A percentile compares a stretch with the other conserved stretches of the same genome.
Conservation (phyloP, 2,888 invertebrate genomes). For the Diploptera punctata region DNA sequence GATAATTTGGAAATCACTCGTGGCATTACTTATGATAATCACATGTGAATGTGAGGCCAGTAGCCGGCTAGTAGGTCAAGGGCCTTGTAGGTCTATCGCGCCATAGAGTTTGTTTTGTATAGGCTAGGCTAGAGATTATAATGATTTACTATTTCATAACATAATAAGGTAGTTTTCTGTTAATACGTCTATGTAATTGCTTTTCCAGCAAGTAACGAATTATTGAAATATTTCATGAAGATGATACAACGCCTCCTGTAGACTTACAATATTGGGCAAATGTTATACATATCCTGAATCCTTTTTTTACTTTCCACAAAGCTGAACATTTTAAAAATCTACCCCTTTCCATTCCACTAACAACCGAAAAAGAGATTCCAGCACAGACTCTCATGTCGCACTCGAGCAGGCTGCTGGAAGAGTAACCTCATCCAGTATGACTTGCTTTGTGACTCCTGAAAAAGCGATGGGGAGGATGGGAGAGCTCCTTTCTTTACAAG, state of each 20-base stretch:
- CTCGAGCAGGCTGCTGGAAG: conserved; percentile 15
- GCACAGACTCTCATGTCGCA: neutral
- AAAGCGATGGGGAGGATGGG: neutral
- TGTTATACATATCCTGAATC: neutral
- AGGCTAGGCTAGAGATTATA: too few species aligned
- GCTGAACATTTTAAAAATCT: conserved; percentile 5
- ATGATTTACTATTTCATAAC: too few species aligned
- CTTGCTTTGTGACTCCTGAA: conserved; percentile 15
- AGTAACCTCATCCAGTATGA: conserved; percentile 17
- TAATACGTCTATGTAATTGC: too few species aligned
- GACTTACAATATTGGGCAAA: neutral
- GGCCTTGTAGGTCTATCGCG: too few species aligned
- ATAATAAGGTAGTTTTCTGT: too few species aligned
- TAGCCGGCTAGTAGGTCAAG: too few species aligned
- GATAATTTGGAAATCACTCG: too few species aligned
- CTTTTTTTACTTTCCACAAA: conserved; percentile 13
- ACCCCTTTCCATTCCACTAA: neutral
- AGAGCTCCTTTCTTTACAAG: conserved; percentile 10
- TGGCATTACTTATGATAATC: too few species aligned
- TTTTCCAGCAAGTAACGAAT: too few species aligned
- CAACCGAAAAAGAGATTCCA: conserved; percentile 11
- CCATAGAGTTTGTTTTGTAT: too few species aligned
- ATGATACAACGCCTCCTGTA: neutral
- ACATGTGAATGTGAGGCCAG: too few species aligned
- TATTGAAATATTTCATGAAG: too few species aligned